Percentiles rank a stretch among this genome's conserved stretches.
Evolutionary conservation across 2,888 invertebrate genomes (phyloP).

Genomic region (Drosophila merina): DNA sequence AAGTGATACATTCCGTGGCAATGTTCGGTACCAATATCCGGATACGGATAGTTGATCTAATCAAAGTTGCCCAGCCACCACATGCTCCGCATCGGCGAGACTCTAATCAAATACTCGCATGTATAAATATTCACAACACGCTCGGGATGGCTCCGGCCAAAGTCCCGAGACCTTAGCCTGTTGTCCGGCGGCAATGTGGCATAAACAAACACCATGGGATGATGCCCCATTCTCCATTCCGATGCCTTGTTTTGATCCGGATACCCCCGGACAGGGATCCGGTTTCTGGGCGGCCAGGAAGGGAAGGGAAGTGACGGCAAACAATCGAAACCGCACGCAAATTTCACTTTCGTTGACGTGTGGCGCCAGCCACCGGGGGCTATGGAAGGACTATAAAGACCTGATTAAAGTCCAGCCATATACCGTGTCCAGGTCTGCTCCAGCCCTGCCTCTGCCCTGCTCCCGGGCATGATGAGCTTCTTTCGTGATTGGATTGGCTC

Average conservation of each 20-base stretch:
- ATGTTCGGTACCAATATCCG: slow-evolving; percentile 11
- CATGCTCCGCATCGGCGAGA: not conserved
- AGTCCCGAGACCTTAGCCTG: not conserved
- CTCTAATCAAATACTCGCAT: slow-evolving; percentile 55
- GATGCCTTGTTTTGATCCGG: no score
- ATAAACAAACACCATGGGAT: slow-evolving; percentile 23
- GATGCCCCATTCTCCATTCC: not conserved
- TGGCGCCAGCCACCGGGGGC: not conserved
- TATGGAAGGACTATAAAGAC: slow-evolving; percentile 34
- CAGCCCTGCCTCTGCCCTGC: not conserved
- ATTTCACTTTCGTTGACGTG: slow-evolving; percentile 38
- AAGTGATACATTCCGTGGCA: slow-evolving; percentile 41
- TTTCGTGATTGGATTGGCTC: slow-evolving; percentile 2
- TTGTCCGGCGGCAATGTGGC: slow-evolving; percentile 1
- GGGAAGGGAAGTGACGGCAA: slow-evolving; percentile 2
- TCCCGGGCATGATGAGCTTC: slow-evolving; percentile 2
- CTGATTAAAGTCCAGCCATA: slow-evolving; percentile 33
- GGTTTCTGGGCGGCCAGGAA: no score
- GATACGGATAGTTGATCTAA: slow-evolving; percentile 24
- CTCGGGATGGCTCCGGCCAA: slow-evolving; percentile 7
- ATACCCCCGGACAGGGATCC: not conserved
- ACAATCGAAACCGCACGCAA: slow-evolving; percentile 36
- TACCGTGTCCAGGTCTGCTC: not conserved
- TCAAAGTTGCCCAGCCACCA: slow-evolving; percentile 36
- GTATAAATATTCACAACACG: slow-evolving; percentile 69